Percentiles rank a stretch among this genome's conserved stretches.
phyloP scores from a whole-genome alignment of 2,888 invertebrate species.

The Pachycephus smyrnensis region DNA sequence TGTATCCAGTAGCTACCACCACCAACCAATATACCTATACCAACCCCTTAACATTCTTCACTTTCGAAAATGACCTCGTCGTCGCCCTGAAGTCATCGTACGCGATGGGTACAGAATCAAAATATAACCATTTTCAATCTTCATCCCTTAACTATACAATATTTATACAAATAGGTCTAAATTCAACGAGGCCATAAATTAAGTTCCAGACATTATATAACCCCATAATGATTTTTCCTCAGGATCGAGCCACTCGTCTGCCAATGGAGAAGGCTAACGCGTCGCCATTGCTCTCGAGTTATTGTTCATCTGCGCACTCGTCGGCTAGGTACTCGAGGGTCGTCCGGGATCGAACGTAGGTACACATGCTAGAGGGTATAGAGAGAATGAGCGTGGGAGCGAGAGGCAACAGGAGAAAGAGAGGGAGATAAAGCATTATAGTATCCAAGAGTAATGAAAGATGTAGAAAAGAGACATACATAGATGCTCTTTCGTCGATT shows the following conservation, averaged over 20 bases:
- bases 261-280: background rate
- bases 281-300: slow-evolving; percentile 2
- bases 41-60: background rate
- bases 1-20: background rate
- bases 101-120: background rate
- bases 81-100: background rate
- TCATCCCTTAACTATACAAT: background rate
- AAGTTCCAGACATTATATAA: background rate
- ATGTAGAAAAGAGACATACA: background rate
- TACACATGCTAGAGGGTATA: slow-evolving; percentile 36
- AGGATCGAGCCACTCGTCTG: background rate
- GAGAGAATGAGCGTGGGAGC: slow-evolving; percentile 13
- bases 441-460: background rate
- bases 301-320: slow-evolving; percentile 4
- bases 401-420: background rate
- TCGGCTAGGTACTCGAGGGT: background rate
- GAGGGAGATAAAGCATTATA: background rate
- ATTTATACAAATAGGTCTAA: background rate
- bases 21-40: background rate
- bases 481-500: background rate
- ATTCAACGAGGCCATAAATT: background rate
- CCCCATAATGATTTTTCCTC: slow-evolving; percentile 1
- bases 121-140: background rate
- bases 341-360: slow-evolving; percentile 33
- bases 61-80: background rate